These are phyloP conservation scores for Hydrozoanthus tunicans DNA, from an alignment of 64 coral and sea anemone species.

Conservation along the genomic window DNA sequence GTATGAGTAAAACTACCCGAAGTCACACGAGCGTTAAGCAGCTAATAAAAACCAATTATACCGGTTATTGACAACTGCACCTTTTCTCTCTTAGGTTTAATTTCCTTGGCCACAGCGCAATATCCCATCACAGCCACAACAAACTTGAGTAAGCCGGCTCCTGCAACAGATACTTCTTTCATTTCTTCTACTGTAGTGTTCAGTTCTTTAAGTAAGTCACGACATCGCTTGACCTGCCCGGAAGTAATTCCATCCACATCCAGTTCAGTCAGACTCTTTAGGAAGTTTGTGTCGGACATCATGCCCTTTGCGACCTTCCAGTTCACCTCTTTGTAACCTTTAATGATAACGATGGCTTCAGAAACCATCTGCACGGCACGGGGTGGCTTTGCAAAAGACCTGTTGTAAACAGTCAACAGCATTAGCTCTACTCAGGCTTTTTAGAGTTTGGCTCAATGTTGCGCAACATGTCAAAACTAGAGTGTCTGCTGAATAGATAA, in stretches of 20 bases:
- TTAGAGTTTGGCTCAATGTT: no score
- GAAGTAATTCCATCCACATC: slow-evolving; percentile 96
- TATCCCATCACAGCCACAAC: slow-evolving; percentile 96
- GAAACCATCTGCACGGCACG: slow-evolving; percentile 97
- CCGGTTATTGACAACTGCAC: slow-evolving; percentile 25
- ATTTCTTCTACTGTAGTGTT: slow-evolving; percentile 96
- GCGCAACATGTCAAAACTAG: no score
- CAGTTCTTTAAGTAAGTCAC: slow-evolving; percentile 89
- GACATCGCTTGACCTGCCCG: slow-evolving; percentile 81
- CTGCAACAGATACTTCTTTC: slow-evolving; percentile 91
- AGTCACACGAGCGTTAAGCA: not conserved
- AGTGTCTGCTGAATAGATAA: no score
- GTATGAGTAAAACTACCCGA: no score
- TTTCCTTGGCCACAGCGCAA: slow-evolving; percentile 93
- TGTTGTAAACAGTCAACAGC: not conserved
- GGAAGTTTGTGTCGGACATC: slow-evolving; percentile 99
- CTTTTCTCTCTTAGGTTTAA: slow-evolving; percentile 99
- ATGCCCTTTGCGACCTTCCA: slow-evolving; percentile 98
- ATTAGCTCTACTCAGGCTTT: no score
- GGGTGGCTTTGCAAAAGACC: slow-evolving; percentile 98
- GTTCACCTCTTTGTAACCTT: slow-evolving; percentile 88
- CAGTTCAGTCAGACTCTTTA: slow-evolving; percentile 91
- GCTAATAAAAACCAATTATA: not conserved
- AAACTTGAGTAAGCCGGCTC: slow-evolving; percentile 93
- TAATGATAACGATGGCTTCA: slow-evolving; percentile 94